Percentiles rank a stretch among this genome's conserved stretches.
phyloP scores from a whole-genome alignment of 2,888 invertebrate genomes.

The Lasius fuliginosus region DNA sequence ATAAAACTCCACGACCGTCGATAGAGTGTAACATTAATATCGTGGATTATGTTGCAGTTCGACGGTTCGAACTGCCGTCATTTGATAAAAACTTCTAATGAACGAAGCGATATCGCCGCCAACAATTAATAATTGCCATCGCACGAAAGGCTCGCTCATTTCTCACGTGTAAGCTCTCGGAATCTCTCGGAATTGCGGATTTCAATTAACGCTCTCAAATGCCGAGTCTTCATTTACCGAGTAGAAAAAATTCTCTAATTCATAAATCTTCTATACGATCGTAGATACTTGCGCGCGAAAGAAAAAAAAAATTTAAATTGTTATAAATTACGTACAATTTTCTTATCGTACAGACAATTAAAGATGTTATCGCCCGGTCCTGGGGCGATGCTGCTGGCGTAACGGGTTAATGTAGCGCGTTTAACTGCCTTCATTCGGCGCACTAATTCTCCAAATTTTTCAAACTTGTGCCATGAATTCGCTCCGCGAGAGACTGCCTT shows the following conservation, averaged over 20 bases:
- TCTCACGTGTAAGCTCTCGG: slow-evolving; percentile 46
- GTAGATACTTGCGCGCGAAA: neutral
- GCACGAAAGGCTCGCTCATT: slow-evolving; percentile 34
- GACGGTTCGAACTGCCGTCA: slow-evolving; percentile 47
- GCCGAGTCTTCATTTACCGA: slow-evolving; percentile 5
- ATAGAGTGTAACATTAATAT: slow-evolving; percentile 48
- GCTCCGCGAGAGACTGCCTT: slow-evolving; percentile 7
- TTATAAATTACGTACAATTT: neutral
- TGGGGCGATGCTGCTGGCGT: no score
- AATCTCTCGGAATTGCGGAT: slow-evolving; percentile 25
- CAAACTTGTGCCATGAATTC: slow-evolving; percentile 22
- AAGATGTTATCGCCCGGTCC: slow-evolving; percentile 16
- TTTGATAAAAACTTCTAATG: slow-evolving; percentile 56
- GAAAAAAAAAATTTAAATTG: neutral
- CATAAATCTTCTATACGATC: neutral
- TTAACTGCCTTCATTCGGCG: slow-evolving; percentile 26
- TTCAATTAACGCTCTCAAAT: slow-evolving; percentile 41
- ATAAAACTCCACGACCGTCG: slow-evolving; percentile 23
- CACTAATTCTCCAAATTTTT: slow-evolving; percentile 41
- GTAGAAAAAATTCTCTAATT: neutral
- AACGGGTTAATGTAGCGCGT: slow-evolving; percentile 13
- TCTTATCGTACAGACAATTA: neutral
- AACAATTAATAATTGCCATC: slow-evolving; percentile 50
- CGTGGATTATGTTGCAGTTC: slow-evolving; percentile 47
- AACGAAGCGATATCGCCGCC: slow-evolving; percentile 36